A percentile compares a stretch with the other conserved stretches of the same genome.
Evolutionary conservation across 2,113 vertebrate species (phyloP).

Genomic region (Vidua macroura): DNA sequence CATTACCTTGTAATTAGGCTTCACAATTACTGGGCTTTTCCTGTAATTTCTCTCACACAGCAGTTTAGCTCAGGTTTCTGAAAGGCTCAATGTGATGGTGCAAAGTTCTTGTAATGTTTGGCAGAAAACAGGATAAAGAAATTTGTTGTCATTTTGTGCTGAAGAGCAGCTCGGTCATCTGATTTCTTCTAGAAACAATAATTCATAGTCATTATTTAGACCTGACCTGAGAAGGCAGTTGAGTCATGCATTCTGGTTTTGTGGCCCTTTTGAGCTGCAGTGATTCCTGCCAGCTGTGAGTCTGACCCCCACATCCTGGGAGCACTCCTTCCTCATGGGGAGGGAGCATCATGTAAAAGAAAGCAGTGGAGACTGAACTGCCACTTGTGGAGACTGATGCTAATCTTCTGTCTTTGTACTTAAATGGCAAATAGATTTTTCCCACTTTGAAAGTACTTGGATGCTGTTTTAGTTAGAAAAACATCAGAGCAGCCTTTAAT

Average conservation of each 20-base stretch:
- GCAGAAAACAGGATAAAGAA: not conserved
- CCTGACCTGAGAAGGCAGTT: not conserved
- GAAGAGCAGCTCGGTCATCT: not conserved
- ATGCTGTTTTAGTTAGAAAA: not conserved
- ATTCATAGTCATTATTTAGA: not conserved
- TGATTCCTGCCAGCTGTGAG: not conserved
- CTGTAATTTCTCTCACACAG: not conserved
- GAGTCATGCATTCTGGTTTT: not conserved
- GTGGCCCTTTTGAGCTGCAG: not conserved
- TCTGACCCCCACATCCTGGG: not conserved
- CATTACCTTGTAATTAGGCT: not conserved
- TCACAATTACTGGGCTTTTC: not conserved
- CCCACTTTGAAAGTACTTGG: not conserved
- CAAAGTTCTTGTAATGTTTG: fast-evolving
- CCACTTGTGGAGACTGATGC: not conserved
- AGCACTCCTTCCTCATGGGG: fast-evolving
- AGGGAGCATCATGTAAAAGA: not conserved
- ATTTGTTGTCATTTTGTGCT: not conserved
- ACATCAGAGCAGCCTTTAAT: not conserved
- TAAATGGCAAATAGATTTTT: not conserved
- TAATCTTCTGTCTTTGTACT: not conserved
- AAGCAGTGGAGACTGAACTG: not conserved
- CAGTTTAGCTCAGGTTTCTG: not conserved
- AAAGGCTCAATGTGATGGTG: not conserved
- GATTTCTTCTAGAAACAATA: not conserved